Conservation (phyloP, 2,888 invertebrate species). For the Apotomis betuletana region DNA sequence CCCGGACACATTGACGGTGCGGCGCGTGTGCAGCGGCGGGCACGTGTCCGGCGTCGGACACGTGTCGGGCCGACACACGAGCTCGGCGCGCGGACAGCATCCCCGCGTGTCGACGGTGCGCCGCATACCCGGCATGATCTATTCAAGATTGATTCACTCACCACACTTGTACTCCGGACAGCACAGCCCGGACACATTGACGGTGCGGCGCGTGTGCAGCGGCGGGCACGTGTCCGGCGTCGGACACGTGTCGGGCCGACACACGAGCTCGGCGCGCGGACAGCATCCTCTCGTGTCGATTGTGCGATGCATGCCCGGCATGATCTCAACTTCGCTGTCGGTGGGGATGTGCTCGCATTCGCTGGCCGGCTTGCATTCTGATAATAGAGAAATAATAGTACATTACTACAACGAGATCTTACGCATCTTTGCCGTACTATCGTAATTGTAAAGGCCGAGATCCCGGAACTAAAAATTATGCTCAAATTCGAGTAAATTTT, state of each 20-base stretch:
- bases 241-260: conserved; percentile 86
- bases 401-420: too few species aligned
- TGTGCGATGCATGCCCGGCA: conserved; percentile 85
- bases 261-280: conserved; percentile 83
- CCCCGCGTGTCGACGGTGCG: conserved; percentile 76
- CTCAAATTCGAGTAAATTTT: too few species aligned
- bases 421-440: too few species aligned
- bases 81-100: conserved; percentile 87
- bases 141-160: conserved; percentile 53
- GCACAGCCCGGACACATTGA: conserved; percentile 78
- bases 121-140: conserved; percentile 85
- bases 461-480: too few species aligned
- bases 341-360: conserved; percentile 84
- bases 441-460: too few species aligned
- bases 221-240: conserved; percentile 82
- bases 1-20: conserved; percentile 56
- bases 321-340: conserved; percentile 69
- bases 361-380: conserved; percentile 88
- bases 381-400: too few species aligned
- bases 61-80: conserved; percentile 81
- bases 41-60: neutral
- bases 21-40: neutral
- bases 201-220: conserved; percentile 76
- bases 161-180: conserved; percentile 88
- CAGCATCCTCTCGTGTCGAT: conserved; percentile 86